Evolutionary conservation across 2,797 vertebrate genomes (phyloP).

Genomic region (Dermochelys coriacea): DNA sequence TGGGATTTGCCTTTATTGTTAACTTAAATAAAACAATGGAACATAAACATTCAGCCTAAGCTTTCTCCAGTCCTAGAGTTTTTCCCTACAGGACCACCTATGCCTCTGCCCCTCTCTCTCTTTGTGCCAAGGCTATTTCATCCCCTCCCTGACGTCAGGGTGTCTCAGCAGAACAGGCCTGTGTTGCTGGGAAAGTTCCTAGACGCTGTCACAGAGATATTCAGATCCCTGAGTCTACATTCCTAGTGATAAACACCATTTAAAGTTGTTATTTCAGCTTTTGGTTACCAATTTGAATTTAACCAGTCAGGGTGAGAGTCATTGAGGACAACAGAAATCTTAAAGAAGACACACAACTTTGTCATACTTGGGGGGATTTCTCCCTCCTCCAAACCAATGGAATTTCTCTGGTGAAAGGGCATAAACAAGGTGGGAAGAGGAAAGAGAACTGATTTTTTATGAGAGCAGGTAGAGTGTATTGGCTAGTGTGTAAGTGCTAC

Average conservation of each 20-base stretch:
- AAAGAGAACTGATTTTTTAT: neutral
- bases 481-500: neutral
- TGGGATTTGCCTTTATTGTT: neutral
- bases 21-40: neutral
- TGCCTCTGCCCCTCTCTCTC: neutral
- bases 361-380: neutral
- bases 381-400: neutral
- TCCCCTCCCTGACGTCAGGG: neutral
- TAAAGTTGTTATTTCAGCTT: neutral
- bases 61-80: too few species aligned
- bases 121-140: neutral
- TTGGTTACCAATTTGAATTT: neutral
- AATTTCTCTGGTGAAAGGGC: neutral
- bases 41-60: neutral
- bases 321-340: neutral
- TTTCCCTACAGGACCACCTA: neutral
- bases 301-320: neutral
- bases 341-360: neutral
- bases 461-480: constrained; percentile 2
- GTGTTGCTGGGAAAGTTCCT: neutral
- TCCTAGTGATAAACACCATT: neutral
- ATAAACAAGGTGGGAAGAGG: neutral
- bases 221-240: neutral
- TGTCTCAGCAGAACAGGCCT: neutral
- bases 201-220: accelerated